phyloP scores from a whole-genome alignment of 2,888 invertebrate species.

The Eupeodes latifasciatus region DNA sequence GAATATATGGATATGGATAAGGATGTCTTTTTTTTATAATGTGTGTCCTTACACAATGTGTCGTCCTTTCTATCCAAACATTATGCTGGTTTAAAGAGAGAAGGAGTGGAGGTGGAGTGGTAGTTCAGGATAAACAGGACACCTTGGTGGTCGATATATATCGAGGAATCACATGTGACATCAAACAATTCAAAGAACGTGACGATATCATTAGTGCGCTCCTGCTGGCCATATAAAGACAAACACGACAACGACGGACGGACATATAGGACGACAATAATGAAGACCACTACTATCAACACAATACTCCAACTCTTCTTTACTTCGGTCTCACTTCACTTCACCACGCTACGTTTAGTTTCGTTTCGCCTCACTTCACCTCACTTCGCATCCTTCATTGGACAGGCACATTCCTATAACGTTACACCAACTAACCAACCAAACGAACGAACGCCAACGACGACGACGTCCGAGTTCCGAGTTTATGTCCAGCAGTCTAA shows the following conservation, averaged over 20 bases:
- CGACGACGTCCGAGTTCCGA: neutral
- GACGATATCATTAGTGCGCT: constrained; percentile 74
- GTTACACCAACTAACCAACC: neutral
- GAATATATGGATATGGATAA: neutral
- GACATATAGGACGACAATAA: constrained; percentile 3
- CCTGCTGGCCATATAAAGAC: constrained; percentile 18
- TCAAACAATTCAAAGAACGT: constrained; percentile 71
- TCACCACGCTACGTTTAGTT: neutral
- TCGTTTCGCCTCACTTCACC: constrained; percentile 3
- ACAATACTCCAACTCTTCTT: constrained; percentile 33
- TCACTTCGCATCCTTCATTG: constrained; percentile 45
- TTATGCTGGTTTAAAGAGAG: constrained; percentile 42
- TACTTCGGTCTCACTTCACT: neutral
- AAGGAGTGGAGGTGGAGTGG: neutral
- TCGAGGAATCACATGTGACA: constrained; percentile 71
- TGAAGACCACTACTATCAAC: constrained; percentile 31
- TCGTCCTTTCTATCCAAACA: constrained; percentile 65
- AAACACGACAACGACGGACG: constrained; percentile 4
- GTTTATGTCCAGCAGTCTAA: neutral
- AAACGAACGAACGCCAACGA: neutral
- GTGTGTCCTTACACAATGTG: constrained; percentile 37
- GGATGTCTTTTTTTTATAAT: constrained; percentile 20
- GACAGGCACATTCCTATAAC: constrained; percentile 17
- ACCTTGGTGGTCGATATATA: constrained; percentile 71
- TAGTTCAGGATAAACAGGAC: constrained; percentile 56